Conservation (phyloP, 2,888 invertebrate genomes). For the Taphrorychus bicolor region DNA sequence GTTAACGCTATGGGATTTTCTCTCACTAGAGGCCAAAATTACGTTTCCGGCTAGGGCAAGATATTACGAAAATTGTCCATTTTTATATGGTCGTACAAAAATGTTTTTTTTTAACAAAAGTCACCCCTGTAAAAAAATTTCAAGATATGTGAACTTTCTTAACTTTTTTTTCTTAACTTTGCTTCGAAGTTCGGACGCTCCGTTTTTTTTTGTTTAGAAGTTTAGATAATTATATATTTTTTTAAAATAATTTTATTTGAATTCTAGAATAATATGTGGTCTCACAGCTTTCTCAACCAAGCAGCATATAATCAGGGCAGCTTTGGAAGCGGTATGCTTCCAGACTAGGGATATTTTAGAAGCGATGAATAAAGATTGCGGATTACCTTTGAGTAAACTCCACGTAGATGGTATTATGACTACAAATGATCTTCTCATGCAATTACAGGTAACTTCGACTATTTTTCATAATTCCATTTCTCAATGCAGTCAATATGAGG, state of each 20-base stretch:
- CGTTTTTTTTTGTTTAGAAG: conserved; percentile 3
- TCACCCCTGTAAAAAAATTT: no score
- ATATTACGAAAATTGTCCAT: no score
- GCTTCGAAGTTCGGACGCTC: no score
- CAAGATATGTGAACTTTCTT: no score
- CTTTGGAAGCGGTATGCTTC: conserved; percentile 94
- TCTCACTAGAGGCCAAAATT: no score
- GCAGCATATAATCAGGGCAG: conserved; percentile 92
- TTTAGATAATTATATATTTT: background rate
- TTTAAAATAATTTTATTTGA: conserved; percentile 9
- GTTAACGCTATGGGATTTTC: no score
- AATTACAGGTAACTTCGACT: conserved; percentile 72
- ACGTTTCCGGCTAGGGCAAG: no score
- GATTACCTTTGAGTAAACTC: conserved; percentile 79
- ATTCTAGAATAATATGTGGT: conserved; percentile 85
- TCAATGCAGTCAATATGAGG: background rate
- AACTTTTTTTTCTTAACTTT: no score
- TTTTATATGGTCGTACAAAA: no score
- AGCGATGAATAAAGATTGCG: conserved; percentile 93
- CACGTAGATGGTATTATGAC: conserved; percentile 96
- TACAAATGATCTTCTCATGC: conserved; percentile 89
- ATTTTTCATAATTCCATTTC: background rate
- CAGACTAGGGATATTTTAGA: conserved; percentile 95
- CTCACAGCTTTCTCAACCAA: conserved; percentile 92
- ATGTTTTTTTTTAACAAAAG: no score